Percentiles rank a stretch among this genome's conserved stretches.
Evolutionary conservation across 2,797 vertebrate genomes (phyloP).

Genomic region (Chelidonichthys spinosus): DNA sequence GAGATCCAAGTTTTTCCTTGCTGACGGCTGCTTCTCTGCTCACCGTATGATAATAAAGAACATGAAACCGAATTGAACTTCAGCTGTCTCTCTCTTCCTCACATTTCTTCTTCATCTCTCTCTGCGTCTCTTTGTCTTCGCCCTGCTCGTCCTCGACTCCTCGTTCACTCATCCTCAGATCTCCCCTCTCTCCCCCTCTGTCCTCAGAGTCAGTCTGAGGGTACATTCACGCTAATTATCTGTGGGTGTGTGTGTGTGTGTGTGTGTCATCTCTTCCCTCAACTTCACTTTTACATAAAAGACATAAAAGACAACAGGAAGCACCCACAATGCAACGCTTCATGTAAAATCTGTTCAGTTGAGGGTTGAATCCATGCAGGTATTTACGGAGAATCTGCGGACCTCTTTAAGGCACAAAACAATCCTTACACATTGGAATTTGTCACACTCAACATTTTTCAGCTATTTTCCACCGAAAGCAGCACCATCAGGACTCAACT

Average conservation of each 20-base stretch:
- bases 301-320: background rate
- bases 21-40: background rate
- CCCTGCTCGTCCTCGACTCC: background rate
- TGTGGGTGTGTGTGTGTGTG: background rate
- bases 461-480: background rate
- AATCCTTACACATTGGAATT: background rate
- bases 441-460: background rate
- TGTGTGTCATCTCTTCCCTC: background rate
- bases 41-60: background rate
- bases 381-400: background rate
- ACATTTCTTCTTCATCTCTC: background rate
- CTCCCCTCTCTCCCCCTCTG: background rate
- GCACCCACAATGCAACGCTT: too few species aligned
- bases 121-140: background rate
- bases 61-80: background rate
- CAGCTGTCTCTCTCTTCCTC: background rate
- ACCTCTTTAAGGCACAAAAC: background rate
- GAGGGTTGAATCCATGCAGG: too few species aligned
- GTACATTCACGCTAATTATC: conserved; percentile 49
- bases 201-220: conserved; percentile 30
- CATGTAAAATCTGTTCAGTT: too few species aligned
- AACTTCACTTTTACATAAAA: conserved; percentile 30
- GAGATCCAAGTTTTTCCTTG: background rate
- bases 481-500: background rate
- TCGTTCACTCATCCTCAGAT: conserved; percentile 12